Percentiles rank a stretch among this genome's conserved stretches.
Conservation (phyloP, 2,113 vertebrate genomes). For the Fukomys damarensis region DNA sequence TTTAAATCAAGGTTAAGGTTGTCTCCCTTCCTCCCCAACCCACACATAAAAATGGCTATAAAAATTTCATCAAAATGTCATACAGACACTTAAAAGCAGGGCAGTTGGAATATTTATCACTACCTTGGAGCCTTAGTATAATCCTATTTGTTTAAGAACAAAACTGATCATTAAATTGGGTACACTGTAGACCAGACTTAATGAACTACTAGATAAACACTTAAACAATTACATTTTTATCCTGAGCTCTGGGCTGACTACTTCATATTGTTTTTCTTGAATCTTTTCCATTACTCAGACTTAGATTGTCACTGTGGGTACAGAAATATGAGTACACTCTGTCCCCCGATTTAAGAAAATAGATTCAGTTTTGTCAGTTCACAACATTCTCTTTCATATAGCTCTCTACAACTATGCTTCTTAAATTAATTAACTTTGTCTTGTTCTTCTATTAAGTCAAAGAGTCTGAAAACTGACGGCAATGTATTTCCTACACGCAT, state of each 20-base stretch:
- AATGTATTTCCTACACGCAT: background rate
- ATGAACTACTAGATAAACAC: background rate
- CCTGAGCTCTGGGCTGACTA: background rate
- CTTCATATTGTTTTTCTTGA: background rate
- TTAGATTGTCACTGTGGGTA: background rate
- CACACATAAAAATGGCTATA: background rate
- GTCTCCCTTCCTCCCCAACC: background rate
- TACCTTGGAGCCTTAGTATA: background rate
- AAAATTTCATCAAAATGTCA: background rate
- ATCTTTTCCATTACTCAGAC: background rate
- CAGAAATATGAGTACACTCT: background rate
- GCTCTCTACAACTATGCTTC: background rate
- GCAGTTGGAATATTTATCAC: background rate
- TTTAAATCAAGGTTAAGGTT: background rate
- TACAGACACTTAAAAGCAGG: background rate
- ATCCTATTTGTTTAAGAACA: background rate
- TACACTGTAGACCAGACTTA: background rate
- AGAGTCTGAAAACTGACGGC: background rate
- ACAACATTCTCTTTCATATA: background rate
- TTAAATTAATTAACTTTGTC: background rate
- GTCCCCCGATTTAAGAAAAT: background rate
- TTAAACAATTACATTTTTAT: background rate
- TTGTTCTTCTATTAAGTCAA: background rate
- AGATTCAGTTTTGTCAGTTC: background rate
- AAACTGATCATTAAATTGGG: background rate